These are phyloP conservation scores for Brachyhypopomus occidentalis DNA, from an alignment of 2,113 vertebrate species.

Conservation along the genomic window DNA sequence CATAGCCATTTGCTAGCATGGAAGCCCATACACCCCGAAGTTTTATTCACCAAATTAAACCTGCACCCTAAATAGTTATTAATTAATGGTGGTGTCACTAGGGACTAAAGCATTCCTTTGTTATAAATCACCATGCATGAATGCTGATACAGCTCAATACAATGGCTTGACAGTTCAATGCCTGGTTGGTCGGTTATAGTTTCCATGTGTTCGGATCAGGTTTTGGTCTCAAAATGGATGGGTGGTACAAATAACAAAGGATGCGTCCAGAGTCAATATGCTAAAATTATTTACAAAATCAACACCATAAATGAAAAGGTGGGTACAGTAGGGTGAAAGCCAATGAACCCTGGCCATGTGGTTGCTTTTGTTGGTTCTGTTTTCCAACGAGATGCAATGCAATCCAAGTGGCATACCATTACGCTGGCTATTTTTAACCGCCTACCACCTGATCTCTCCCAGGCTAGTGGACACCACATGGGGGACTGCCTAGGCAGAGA, in stretches of 20 bases:
- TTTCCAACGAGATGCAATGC: constrained; percentile 53
- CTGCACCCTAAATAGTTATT: neutral
- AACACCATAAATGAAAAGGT: constrained; percentile 21
- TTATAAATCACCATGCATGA: constrained; percentile 31
- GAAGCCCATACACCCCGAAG: constrained; percentile 9
- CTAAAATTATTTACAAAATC: neutral
- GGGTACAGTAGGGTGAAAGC: constrained; percentile 11
- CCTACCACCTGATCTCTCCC: constrained; percentile 57
- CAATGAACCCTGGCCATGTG: constrained; percentile 39
- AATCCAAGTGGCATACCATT: constrained; percentile 57
- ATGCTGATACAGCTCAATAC: neutral
- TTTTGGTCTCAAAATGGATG: neutral
- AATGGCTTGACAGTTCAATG: neutral
- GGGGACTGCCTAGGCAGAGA: constrained; percentile 26
- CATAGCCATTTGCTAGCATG: neutral
- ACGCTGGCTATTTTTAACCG: constrained; percentile 69
- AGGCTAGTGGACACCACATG: constrained; percentile 42
- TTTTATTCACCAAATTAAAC: constrained; percentile 56
- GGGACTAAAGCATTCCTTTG: constrained; percentile 57
- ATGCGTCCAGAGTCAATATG: neutral
- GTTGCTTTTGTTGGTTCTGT: constrained; percentile 22
- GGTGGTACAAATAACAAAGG: neutral
- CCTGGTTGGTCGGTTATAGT: neutral
- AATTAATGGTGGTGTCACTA: constrained; percentile 69
- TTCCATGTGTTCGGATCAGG: neutral